A percentile compares a stretch with the other conserved stretches of the same genome.
These are phyloP conservation scores for Muricea muricata DNA, from an alignment of 92 coral and sea anemone genomes.

Conservation along the genomic window DNA sequence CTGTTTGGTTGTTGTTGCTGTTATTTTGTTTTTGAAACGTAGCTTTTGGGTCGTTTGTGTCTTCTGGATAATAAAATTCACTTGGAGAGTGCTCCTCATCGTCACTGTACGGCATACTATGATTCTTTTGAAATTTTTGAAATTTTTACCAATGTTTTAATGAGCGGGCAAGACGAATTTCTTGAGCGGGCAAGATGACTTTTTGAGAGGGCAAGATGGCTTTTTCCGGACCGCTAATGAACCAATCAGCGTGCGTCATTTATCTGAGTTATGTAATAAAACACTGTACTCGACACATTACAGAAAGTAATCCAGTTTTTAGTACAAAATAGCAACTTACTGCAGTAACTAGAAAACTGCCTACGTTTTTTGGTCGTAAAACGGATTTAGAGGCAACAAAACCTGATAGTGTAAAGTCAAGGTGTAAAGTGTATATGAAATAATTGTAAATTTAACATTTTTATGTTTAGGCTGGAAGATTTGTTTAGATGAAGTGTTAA, in stretches of 20 bases:
- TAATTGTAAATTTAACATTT: too few relatives aligned
- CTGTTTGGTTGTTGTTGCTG: constrained; percentile 8
- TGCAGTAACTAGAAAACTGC: too few relatives aligned
- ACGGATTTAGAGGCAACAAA: too few relatives aligned
- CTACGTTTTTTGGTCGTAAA: too few relatives aligned
- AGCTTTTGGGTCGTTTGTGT: background rate
- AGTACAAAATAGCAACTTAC: too few relatives aligned
- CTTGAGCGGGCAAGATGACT: background rate
- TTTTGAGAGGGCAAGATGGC: too few relatives aligned
- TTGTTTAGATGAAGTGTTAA: too few relatives aligned
- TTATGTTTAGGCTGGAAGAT: too few relatives aligned
- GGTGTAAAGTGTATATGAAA: too few relatives aligned
- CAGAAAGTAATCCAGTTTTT: too few relatives aligned
- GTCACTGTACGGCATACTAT: constrained; percentile 12
- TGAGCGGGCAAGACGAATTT: background rate
- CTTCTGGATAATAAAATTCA: constrained; percentile 25
- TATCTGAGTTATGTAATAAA: background rate
- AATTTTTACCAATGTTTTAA: background rate
- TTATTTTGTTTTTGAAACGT: background rate
- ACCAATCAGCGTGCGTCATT: constrained; percentile 3
- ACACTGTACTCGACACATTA: too few relatives aligned
- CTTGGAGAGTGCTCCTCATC: constrained; percentile 13
- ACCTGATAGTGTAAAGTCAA: too few relatives aligned
- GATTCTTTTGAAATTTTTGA: background rate
- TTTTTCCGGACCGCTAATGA: background rate